phyloP scores from a whole-genome alignment of 64 coral and sea anemone species.

The Actinia tenebrosa region DNA sequence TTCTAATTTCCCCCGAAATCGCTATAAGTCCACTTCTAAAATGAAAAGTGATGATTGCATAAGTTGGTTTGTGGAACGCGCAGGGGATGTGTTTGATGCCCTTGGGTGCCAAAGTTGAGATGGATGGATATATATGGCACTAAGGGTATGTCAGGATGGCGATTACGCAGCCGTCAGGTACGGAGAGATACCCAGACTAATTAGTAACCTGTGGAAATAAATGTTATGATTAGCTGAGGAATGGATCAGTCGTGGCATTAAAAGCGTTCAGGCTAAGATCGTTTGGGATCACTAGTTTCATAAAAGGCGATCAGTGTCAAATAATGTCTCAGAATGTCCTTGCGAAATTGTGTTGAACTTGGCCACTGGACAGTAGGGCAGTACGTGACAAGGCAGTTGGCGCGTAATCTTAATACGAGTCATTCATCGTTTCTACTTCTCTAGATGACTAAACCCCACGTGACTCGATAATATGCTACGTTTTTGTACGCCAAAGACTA shows the following conservation, averaged over 20 bases:
- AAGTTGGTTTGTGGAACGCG: not conserved
- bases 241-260: not conserved
- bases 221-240: not conserved
- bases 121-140: not conserved
- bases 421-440: not conserved
- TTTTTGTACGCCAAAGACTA: not conserved
- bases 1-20: not conserved
- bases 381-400: not conserved
- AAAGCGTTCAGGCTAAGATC: not conserved
- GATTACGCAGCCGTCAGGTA: not conserved
- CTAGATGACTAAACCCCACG: not conserved
- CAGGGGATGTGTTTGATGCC: not conserved
- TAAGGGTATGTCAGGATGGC: not conserved
- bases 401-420: not conserved
- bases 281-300: not conserved
- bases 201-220: not conserved
- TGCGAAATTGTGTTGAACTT: not conserved
- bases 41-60: not conserved
- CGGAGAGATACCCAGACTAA: not conserved
- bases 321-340: not conserved
- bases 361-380: not conserved
- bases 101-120: not conserved
- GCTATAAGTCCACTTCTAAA: not conserved
- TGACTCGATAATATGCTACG: not conserved
- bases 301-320: not conserved